These are phyloP conservation scores for Ondatra zibethicus DNA, from an alignment of 2,113 vertebrate species.

Conservation along the genomic window DNA sequence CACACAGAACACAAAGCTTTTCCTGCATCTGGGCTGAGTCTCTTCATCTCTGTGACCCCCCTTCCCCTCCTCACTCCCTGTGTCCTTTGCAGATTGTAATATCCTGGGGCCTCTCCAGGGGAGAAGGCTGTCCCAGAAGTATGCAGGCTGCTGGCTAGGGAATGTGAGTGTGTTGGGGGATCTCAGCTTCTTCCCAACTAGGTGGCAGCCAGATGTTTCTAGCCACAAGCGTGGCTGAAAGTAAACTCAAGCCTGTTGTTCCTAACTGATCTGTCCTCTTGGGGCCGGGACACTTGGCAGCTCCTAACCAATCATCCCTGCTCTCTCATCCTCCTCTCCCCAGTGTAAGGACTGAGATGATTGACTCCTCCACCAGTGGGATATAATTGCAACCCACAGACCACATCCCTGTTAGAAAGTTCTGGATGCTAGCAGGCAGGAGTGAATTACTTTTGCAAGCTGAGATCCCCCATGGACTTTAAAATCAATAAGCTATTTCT, in stretches of 20 bases:
- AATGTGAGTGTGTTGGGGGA: no score
- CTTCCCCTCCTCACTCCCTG: not conserved
- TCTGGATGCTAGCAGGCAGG: not conserved
- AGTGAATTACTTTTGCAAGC: not conserved
- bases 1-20: no score
- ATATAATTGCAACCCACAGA: not conserved
- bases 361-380: not conserved
- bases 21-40: not conserved
- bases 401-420: not conserved
- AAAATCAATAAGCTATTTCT: slow-evolving; percentile 49
- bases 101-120: fast-evolving
- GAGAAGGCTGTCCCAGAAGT: fast-evolving
- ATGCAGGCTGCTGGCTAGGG: fast-evolving
- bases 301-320: fast-evolving
- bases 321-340: fast-evolving
- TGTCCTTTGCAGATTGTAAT: no score
- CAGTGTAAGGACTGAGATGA: fast-evolving
- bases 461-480: not conserved
- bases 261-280: not conserved
- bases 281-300: fast-evolving
- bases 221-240: fast-evolving
- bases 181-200: fast-evolving
- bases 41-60: not conserved
- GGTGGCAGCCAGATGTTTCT: not conserved
- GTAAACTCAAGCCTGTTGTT: fast-evolving